These are phyloP conservation scores for Halcyon leucocephala DNA, from an alignment of 2,797 vertebrate species.

Conservation along the genomic window DNA sequence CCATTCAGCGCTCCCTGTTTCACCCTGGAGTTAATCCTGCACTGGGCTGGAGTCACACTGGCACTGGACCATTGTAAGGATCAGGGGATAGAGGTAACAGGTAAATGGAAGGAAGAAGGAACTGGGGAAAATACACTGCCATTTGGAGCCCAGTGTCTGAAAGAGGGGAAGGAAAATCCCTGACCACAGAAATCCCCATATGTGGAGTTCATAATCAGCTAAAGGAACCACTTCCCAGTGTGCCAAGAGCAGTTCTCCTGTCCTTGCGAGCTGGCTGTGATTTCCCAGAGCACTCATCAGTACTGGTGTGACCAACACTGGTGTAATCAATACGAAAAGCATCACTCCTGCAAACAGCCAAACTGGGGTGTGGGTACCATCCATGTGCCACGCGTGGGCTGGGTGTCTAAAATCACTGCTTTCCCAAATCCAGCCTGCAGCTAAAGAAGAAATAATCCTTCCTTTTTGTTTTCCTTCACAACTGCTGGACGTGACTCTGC, in stretches of 20 bases:
- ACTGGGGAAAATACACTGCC: fast-evolving
- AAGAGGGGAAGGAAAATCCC: background rate
- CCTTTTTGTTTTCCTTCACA: background rate
- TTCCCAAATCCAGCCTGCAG: background rate
- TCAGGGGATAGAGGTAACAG: background rate
- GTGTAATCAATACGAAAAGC: background rate
- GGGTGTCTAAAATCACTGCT: background rate
- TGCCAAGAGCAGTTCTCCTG: background rate
- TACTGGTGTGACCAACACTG: no score
- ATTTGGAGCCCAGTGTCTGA: background rate
- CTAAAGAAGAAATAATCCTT: background rate
- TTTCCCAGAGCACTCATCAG: fast-evolving
- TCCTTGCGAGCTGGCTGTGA: background rate
- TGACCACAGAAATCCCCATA: background rate
- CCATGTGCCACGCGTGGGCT: fast-evolving
- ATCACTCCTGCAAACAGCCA: background rate
- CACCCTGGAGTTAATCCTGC: background rate
- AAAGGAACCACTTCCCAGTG: background rate
- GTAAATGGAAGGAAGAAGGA: background rate
- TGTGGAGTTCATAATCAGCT: background rate
- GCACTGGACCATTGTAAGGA: fast-evolving
- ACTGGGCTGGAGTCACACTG: fast-evolving
- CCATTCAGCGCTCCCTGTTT: fast-evolving
- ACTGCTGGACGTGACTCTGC: background rate
- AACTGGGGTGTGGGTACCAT: background rate